These are phyloP conservation scores for Plodia interpunctella DNA, from an alignment of 1,140 invertebrate genomes.

Conservation along the genomic window DNA sequence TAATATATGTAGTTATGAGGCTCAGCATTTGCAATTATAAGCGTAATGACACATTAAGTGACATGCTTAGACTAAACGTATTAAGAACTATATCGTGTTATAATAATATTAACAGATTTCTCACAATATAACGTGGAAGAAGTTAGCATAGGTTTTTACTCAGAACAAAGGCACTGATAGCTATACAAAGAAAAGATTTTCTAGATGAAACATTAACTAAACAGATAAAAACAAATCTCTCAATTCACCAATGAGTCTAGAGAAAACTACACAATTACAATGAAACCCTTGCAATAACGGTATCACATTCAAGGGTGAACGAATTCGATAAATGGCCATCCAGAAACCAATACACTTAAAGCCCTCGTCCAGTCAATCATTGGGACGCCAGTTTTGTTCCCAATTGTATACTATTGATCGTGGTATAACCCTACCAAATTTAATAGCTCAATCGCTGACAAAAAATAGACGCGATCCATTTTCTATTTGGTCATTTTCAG, in stretches of 20 bases:
- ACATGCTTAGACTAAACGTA: too few relatives aligned
- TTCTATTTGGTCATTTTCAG: slow-evolving; percentile 8
- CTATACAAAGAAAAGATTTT: too few relatives aligned
- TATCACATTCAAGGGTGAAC: slow-evolving; percentile 27
- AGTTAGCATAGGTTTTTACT: too few relatives aligned
- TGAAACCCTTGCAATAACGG: slow-evolving; percentile 15
- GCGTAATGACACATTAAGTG: too few relatives aligned
- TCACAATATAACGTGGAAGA: too few relatives aligned
- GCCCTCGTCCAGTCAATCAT: slow-evolving; percentile 14
- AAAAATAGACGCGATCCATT: slow-evolving; percentile 12
- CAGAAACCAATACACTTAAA: slow-evolving; percentile 27
- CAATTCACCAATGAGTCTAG: not conserved
- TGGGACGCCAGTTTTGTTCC: slow-evolving; percentile 9
- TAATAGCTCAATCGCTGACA: not conserved
- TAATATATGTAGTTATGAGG: too few relatives aligned
- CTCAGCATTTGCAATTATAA: too few relatives aligned
- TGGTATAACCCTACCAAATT: slow-evolving; percentile 3
- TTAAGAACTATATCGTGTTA: too few relatives aligned
- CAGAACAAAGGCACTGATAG: too few relatives aligned
- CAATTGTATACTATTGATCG: slow-evolving; percentile 8
- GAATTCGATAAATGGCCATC: slow-evolving; percentile 26
- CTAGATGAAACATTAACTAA: not conserved
- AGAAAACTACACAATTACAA: slow-evolving; percentile 26
- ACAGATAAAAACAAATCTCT: not conserved
- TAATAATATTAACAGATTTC: too few relatives aligned